These are phyloP conservation scores for Peromyscus melanophrys DNA, from an alignment of 2,797 vertebrate genomes.

Conservation along the genomic window DNA sequence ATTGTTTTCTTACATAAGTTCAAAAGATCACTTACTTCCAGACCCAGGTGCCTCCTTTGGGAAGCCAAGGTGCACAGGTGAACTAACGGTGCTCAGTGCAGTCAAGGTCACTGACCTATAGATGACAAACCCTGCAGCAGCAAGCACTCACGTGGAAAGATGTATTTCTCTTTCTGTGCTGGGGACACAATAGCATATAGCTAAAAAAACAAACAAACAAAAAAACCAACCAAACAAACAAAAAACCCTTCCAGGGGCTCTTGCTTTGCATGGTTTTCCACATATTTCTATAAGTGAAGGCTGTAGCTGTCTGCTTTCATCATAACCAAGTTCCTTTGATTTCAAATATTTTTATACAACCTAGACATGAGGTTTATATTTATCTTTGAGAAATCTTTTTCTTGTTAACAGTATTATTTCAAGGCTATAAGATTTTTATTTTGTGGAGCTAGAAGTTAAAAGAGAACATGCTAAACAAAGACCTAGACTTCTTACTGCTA, in stretches of 20 bases:
- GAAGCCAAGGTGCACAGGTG: background rate
- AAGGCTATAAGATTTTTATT: constrained; percentile 43
- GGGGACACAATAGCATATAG: background rate
- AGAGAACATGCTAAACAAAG: background rate
- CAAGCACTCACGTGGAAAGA: background rate
- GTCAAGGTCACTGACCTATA: background rate
- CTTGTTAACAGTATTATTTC: background rate
- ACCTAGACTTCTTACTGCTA: background rate
- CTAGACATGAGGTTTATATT: background rate
- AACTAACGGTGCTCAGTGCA: background rate
- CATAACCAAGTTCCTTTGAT: background rate
- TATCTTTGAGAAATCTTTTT: background rate
- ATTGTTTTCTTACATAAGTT: constrained; percentile 47
- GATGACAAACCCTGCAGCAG: background rate
- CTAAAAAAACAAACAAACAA: background rate
- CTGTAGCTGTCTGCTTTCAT: constrained; percentile 11
- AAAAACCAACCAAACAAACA: background rate
- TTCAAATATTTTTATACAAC: background rate
- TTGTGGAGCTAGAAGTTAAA: background rate
- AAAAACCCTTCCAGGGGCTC: background rate
- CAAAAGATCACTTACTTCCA: constrained; percentile 3
- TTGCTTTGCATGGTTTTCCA: background rate
- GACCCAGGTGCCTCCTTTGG: background rate
- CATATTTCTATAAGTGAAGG: background rate
- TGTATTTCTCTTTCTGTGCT: constrained; percentile 8